Percentiles rank a stretch among this genome's conserved stretches.
phyloP scores from a whole-genome alignment of 2,113 vertebrate genomes.

The Polypterus senegalus region DNA sequence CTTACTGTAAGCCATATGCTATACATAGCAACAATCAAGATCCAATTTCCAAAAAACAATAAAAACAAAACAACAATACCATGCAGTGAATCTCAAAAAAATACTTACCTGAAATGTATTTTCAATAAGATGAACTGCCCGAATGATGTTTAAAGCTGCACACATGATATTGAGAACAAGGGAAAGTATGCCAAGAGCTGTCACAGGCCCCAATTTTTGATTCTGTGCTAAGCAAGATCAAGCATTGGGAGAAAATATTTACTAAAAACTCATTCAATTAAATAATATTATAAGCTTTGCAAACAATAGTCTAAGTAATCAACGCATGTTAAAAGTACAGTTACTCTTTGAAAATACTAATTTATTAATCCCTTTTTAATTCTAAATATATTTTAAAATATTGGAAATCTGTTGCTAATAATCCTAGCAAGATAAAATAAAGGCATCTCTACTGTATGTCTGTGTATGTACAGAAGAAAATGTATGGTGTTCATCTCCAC shows the following conservation, averaged over 20 bases:
- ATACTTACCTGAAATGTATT: conserved; percentile 74
- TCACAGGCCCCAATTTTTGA: conserved; percentile 70
- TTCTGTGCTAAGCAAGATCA: conserved; percentile 41
- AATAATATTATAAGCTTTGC: background rate
- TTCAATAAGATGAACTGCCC: conserved; percentile 81
- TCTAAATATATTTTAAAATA: background rate
- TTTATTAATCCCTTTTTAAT: background rate
- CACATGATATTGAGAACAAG: conserved; percentile 92
- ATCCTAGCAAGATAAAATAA: background rate
- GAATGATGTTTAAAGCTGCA: conserved; percentile 79
- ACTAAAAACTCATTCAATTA: too few relatives aligned
- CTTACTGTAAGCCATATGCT: background rate
- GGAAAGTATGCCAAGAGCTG: conserved; percentile 72
- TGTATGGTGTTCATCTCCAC: background rate
- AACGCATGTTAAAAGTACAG: background rate
- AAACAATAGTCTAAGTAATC: background rate
- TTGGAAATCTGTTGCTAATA: background rate
- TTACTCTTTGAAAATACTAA: background rate
- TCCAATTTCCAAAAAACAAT: background rate
- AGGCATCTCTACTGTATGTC: background rate
- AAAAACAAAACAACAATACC: background rate
- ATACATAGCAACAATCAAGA: background rate
- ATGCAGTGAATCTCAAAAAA: background rate
- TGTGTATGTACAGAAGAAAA: too few relatives aligned
- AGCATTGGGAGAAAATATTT: background rate